phyloP scores from a whole-genome alignment of 2,113 vertebrate genomes.

The Poecile atricapillus region DNA sequence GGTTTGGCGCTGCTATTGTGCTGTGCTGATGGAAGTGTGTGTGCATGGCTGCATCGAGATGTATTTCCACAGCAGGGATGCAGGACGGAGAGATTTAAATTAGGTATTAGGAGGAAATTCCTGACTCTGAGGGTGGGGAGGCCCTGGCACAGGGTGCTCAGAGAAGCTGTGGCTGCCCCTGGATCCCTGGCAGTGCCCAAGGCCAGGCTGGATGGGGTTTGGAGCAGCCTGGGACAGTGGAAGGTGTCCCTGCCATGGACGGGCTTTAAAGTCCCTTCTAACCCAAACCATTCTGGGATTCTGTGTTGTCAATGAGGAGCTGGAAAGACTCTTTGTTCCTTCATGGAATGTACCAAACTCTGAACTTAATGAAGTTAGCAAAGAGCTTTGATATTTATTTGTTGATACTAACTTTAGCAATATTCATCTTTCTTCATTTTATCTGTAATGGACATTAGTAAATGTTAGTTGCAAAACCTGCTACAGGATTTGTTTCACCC shows the following conservation, averaged over 20 bases:
- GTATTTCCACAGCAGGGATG: background rate
- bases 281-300: background rate
- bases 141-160: background rate
- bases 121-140: background rate
- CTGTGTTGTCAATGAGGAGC: background rate
- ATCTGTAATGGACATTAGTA: background rate
- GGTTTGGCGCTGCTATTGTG: background rate
- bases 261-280: background rate
- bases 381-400: background rate
- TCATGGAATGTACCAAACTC: background rate
- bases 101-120: background rate
- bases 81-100: background rate
- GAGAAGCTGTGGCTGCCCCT: background rate
- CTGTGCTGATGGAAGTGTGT: background rate
- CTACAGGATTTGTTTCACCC: background rate
- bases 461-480: background rate
- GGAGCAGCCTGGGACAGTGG: background rate
- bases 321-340: background rate
- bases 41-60: background rate
- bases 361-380: background rate
- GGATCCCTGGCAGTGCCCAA: background rate
- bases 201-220: rapidly evolving
- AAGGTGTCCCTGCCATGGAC: background rate
- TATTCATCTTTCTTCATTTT: background rate
- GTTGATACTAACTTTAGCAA: background rate